Base-by-base conservation (phyloP, 2,113 vertebrate species). In the Sakesphorus luctuosus region DNA sequence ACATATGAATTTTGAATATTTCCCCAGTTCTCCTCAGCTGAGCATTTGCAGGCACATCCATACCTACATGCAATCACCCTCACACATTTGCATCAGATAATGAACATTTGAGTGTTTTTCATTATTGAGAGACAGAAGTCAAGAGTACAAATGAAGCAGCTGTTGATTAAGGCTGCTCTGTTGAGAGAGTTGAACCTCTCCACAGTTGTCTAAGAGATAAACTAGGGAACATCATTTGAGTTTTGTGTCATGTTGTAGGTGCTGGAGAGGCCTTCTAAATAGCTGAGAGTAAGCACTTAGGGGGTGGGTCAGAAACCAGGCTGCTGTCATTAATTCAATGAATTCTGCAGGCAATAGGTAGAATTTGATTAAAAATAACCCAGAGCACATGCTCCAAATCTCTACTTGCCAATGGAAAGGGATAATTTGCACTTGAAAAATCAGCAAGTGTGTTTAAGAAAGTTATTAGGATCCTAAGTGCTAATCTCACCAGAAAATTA, bases 41-140 rank as follows among this genome's bases (percentile, higher is more conserved):
- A 69, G 18, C 19, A 66, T 74, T 83, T 89, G 82, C 50, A 94
- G 55, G 66, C 59, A 47, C 38, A 89, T 71, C 55, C 85, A 80
- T 63, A 80, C 31, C 71, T 69, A 43, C 46, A 18, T 36, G 75
- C 29, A 94, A 59, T 87, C 78, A 94, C 58, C 29, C 47, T 47
- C 61, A 35, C 10, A 85, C 43, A 71, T 77, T 91, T 73, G 38
- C 59, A 84, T 55, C 62, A 77, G 18, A 43, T 88, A 95, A 93
- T 77, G 78, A 95, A 84, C 46, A 74, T 35, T 89, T 82, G 25
- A 93, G 58, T 78, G 76, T 40, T 90, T 77, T 89, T 94, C 95
- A 90, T 87, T 73, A 89, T 2, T 56, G 55, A 89, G 28, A 81
- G 31, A 33, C 43, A 77, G 71, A 79, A 93, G 55, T 91, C 82